phyloP scores from a whole-genome alignment of 2,797 vertebrate species.

The Poecilia gillii region DNA sequence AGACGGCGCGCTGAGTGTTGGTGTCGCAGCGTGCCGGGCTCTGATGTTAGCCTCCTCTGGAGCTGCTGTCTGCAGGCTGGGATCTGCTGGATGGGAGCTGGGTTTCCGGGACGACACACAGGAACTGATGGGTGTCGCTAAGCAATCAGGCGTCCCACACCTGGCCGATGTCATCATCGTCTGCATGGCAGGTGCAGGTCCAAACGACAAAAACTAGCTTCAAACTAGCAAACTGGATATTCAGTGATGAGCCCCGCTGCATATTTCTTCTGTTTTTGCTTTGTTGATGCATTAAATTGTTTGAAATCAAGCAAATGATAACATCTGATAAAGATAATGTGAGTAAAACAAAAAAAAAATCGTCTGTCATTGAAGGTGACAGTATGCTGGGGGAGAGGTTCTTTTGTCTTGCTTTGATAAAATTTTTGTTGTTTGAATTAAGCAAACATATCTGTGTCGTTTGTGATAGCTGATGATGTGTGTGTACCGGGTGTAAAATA shows the following conservation, averaged over 20 bases:
- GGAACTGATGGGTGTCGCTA: conserved; percentile 30
- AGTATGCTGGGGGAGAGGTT: not conserved
- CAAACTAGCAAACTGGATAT: not conserved
- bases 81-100: conserved; percentile 52
- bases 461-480: not conserved
- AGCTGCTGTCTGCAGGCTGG: conserved; percentile 35
- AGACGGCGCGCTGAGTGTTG: conserved; percentile 61
- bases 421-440: not conserved
- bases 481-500: not conserved
- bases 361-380: not conserved
- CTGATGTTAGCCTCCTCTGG: conserved; percentile 71
- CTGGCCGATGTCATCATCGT: conserved; percentile 44
- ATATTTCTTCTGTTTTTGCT: not conserved
- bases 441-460: not conserved
- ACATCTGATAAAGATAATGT: not conserved
- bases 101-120: conserved; percentile 41
- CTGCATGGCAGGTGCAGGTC: conserved; percentile 47
- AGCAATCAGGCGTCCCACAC: conserved; percentile 33
- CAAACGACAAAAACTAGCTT: not conserved
- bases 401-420: not conserved
- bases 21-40: conserved; percentile 57
- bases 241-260: not conserved
- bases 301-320: not conserved
- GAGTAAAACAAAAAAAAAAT: not conserved
- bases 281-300: not conserved